These are phyloP conservation scores for Cerastoderma edule DNA, from an alignment of 2,888 invertebrate species.

Conservation along the genomic window DNA sequence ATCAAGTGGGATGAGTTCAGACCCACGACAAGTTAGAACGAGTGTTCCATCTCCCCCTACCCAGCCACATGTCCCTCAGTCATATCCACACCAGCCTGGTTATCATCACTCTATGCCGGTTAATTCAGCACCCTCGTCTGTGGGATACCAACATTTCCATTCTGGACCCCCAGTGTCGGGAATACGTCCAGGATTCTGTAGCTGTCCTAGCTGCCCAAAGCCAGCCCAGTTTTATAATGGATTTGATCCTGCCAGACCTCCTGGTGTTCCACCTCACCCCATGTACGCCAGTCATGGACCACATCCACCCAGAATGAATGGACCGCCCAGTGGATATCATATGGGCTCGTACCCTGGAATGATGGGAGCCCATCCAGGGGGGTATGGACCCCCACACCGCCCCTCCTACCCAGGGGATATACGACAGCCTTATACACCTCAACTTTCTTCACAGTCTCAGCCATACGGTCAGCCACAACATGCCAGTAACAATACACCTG, in stretches of 20 bases:
- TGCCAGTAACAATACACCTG: neutral
- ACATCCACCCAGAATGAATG: conserved; percentile 38
- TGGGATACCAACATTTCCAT: neutral
- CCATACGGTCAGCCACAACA: conserved; percentile 6
- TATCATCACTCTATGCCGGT: neutral
- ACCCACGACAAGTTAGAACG: neutral
- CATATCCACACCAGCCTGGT: conserved; percentile 1
- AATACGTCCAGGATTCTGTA: conserved; percentile 40
- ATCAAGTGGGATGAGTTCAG: neutral
- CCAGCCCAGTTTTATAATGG: conserved; percentile 27
- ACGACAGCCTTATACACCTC: conserved; percentile 8
- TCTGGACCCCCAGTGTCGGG: conserved; percentile 17
- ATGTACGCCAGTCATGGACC: conserved; percentile 47
- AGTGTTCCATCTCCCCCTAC: neutral
- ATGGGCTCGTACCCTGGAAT: conserved; percentile 3
- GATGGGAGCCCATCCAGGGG: conserved; percentile 12
- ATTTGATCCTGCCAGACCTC: conserved; percentile 12
- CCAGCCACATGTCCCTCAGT: neutral
- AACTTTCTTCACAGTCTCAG: neutral
- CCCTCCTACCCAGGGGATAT: conserved; percentile 14
- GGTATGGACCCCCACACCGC: conserved; percentile 31
- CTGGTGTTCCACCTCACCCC: conserved; percentile 23
- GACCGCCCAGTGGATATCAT: conserved; percentile 26
- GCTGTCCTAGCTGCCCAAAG: conserved; percentile 50
- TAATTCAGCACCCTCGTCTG: neutral